Evolutionary conservation across 2,888 invertebrate species (phyloP).

Genomic region (Noctua pronuba): DNA sequence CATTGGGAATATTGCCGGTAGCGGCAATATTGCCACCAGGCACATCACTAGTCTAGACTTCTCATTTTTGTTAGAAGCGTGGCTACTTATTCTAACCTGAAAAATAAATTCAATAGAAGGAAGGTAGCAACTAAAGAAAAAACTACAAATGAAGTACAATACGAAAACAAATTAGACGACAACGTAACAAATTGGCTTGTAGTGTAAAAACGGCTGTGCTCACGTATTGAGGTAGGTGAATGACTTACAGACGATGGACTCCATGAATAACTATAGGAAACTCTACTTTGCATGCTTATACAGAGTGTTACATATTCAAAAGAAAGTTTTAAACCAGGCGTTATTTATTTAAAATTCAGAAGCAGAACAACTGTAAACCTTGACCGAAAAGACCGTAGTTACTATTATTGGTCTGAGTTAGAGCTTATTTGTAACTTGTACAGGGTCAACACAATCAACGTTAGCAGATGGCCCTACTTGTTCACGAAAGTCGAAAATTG

Average conservation of each 20-base stretch:
- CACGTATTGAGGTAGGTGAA: conserved; percentile 53
- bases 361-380: background rate
- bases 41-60: background rate
- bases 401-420: background rate
- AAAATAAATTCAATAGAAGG: background rate
- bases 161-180: conserved; percentile 21
- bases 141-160: conserved; percentile 1
- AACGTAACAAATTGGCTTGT: conserved; percentile 23
- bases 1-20: too few species aligned
- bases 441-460: conserved; percentile 7
- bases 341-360: background rate
- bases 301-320: conserved; percentile 2
- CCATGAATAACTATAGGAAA: conserved; percentile 50
- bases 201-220: conserved; percentile 30
- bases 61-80: background rate
- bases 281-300: conserved; percentile 23
- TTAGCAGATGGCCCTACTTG: conserved; percentile 19
- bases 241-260: conserved; percentile 49
- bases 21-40: too few species aligned
- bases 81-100: background rate
- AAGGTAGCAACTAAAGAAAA: background rate
- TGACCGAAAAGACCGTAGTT: background rate
- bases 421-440: background rate
- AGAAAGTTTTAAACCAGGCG: background rate
- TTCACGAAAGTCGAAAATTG: conserved; percentile 22